Percentiles rank a stretch among this genome's conserved stretches.
Evolutionary conservation across 2,797 vertebrate genomes (phyloP).

Genomic region (Danio albolineatus): DNA sequence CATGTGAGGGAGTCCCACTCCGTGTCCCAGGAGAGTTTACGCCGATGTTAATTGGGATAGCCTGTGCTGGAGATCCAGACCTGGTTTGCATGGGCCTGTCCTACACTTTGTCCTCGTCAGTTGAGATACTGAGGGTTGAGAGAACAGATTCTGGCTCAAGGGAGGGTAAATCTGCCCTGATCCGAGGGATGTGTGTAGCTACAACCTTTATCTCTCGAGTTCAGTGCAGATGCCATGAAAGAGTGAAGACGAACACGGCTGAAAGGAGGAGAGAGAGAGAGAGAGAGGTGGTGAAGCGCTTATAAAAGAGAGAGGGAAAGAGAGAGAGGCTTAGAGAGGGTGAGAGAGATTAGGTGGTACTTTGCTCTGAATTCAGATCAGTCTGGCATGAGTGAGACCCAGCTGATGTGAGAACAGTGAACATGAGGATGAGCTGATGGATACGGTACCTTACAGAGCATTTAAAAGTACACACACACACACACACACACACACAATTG

Average conservation of each 20-base stretch:
- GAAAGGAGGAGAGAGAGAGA: constrained; percentile 5
- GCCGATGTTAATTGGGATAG: constrained; percentile 49
- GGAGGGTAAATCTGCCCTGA: constrained; percentile 63
- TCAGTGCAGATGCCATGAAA: constrained; percentile 47
- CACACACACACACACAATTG: not conserved
- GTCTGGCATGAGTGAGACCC: constrained; percentile 49
- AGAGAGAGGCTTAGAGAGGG: constrained; percentile 48
- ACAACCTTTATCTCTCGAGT: constrained; percentile 64
- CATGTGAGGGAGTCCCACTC: constrained; percentile 18
- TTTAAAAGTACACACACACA: not conserved
- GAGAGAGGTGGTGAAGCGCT: not conserved
- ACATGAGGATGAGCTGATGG: constrained; percentile 52
- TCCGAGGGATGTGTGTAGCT: constrained; percentile 55
- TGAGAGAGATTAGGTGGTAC: constrained; percentile 49
- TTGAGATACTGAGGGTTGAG: not conserved
- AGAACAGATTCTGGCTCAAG: constrained; percentile 57
- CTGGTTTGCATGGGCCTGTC: constrained; percentile 10
- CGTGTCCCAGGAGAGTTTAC: not conserved
- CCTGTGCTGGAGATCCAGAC: constrained; percentile 14
- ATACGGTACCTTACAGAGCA: constrained; percentile 12
- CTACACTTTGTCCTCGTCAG: constrained; percentile 12
- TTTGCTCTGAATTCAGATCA: constrained; percentile 58
- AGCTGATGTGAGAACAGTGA: constrained; percentile 55
- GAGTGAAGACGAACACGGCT: constrained; percentile 1
- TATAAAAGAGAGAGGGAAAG: constrained; percentile 18